Conservation (phyloP, 2,113 vertebrate species). For the Ariopsis seemanni region DNA sequence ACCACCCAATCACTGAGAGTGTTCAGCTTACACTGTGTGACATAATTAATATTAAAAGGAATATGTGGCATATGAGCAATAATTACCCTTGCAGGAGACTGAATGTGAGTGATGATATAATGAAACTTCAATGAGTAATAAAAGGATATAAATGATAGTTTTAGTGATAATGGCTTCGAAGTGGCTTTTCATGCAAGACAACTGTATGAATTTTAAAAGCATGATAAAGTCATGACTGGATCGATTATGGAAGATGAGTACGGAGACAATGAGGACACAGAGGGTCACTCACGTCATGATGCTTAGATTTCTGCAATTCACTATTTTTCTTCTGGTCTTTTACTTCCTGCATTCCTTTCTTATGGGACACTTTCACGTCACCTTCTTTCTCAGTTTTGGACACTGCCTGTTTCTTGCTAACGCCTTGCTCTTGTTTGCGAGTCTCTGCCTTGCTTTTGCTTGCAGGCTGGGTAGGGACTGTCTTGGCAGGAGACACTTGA, state of each 20-base stretch:
- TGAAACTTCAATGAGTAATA: neutral
- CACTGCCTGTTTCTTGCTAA: conserved; percentile 70
- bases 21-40: neutral
- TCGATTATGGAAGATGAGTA: conserved; percentile 44
- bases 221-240: conserved; percentile 30
- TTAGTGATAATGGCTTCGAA: conserved; percentile 5
- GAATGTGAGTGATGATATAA: conserved; percentile 7
- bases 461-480: conserved; percentile 67
- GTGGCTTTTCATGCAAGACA: conserved; percentile 7
- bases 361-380: conserved; percentile 68
- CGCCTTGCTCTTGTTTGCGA: conserved; percentile 70
- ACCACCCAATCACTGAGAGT: neutral
- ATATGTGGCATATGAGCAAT: neutral
- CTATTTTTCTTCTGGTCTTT: conserved; percentile 75
- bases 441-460: conserved; percentile 70
- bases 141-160: conserved; percentile 24
- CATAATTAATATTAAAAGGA: neutral
- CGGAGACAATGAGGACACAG: conserved; percentile 67
- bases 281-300: conserved; percentile 88
- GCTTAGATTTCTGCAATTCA: conserved; percentile 79
- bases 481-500: conserved; percentile 63
- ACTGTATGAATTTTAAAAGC: conserved; percentile 10
- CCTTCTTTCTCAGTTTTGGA: conserved; percentile 71
- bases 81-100: neutral
- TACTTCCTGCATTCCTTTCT: conserved; percentile 72